These are phyloP conservation scores for Eulemur coronatus DNA, from an alignment of 2,797 vertebrate genomes.

Conservation along the genomic window DNA sequence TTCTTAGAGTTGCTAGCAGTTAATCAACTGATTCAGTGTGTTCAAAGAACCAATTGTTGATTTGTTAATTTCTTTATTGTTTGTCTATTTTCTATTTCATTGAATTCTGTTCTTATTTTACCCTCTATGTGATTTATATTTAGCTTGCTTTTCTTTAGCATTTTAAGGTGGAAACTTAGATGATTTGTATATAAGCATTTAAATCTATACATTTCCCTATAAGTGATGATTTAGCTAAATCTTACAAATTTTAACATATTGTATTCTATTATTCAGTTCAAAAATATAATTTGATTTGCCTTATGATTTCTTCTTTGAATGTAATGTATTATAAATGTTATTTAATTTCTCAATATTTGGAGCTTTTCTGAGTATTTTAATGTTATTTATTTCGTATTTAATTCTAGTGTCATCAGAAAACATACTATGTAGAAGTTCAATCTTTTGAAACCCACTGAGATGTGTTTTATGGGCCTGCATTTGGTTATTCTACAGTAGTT, in stretches of 20 bases:
- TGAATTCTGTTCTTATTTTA: background rate
- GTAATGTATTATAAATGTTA: background rate
- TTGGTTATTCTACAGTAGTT: background rate
- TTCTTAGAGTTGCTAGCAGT: background rate
- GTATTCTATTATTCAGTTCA: background rate
- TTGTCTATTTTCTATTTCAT: background rate
- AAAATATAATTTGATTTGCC: background rate
- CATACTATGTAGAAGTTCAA: background rate
- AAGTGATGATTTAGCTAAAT: background rate
- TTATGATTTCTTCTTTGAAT: background rate
- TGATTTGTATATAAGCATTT: background rate
- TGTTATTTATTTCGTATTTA: background rate
- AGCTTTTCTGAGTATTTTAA: background rate
- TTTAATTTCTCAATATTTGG: background rate
- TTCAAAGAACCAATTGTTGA: background rate
- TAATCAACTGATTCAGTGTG: background rate
- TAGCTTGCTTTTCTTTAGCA: background rate
- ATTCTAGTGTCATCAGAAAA: background rate
- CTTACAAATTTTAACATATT: background rate
- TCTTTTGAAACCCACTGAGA: background rate
- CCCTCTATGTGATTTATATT: background rate
- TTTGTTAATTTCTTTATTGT: background rate
- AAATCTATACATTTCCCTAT: background rate
- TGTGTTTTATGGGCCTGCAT: background rate
- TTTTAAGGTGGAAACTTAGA: background rate